These are phyloP conservation scores for Caenorhabditis virilis DNA, from an alignment of 2,888 invertebrate genomes.

Conservation along the genomic window DNA sequence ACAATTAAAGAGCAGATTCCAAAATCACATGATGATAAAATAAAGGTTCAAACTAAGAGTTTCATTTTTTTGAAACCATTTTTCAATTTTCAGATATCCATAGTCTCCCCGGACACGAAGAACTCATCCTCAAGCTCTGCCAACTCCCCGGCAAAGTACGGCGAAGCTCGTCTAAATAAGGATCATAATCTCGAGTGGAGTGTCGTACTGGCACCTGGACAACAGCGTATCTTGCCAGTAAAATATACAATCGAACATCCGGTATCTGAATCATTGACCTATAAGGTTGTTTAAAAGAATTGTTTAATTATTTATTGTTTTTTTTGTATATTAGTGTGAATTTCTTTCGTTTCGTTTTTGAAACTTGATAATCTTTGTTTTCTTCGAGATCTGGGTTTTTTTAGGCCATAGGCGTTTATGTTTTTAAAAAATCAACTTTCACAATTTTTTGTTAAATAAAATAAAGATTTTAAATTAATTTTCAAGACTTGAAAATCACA, in stretches of 20 bases:
- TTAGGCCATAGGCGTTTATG: no score
- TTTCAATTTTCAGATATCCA: slow-evolving; percentile 40
- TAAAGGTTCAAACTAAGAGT: no score
- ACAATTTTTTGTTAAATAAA: no score
- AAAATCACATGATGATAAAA: slow-evolving; percentile 69
- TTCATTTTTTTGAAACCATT: no score
- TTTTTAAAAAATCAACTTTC: no score
- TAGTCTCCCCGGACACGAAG: slow-evolving; percentile 60
- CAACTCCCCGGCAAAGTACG: slow-evolving; percentile 10
- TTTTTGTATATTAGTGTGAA: no score
- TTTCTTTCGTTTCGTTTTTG: no score
- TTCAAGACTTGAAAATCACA: no score
- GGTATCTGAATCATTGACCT: slow-evolving; percentile 51
- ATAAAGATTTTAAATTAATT: no score
- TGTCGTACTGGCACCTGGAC: slow-evolving; percentile 59
- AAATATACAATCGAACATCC: slow-evolving; percentile 64
- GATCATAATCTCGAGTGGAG: slow-evolving; percentile 67
- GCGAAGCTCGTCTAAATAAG: slow-evolving; percentile 61
- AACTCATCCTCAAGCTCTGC: slow-evolving; percentile 5
- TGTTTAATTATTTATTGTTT: neutral
- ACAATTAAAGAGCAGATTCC: slow-evolving; percentile 70
- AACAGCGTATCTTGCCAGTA: slow-evolving; percentile 55
- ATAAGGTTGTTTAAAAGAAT: slow-evolving; percentile 6
- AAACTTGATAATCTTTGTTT: no score
- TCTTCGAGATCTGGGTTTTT: no score